A percentile compares a stretch with the other conserved stretches of the same genome.
These are phyloP conservation scores for Ylistrum balloti DNA, from an alignment of 1,140 invertebrate species.

Conservation along the genomic window DNA sequence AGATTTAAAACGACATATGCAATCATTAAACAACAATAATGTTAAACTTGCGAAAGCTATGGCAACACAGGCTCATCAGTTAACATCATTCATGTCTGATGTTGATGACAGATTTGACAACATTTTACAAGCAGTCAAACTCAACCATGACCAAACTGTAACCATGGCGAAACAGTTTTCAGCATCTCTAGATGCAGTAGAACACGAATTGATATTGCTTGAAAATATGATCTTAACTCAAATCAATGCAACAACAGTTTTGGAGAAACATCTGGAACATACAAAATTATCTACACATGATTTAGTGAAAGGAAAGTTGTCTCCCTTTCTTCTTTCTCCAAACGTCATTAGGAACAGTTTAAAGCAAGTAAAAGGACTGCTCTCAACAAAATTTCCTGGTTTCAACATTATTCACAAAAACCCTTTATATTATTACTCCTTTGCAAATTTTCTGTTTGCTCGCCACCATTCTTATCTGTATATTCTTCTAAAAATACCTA, in stretches of 20 bases:
- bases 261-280: constrained; percentile 44
- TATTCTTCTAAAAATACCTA: background rate
- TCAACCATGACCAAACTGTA: constrained; percentile 23
- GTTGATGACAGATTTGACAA: constrained; percentile 50
- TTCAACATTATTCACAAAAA: constrained; percentile 44
- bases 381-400: background rate
- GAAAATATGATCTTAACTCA: background rate
- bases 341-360: background rate
- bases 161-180: background rate
- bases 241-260: no score
- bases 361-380: background rate
- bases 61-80: constrained; percentile 23
- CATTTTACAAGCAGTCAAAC: background rate
- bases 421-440: constrained; percentile 39
- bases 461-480: background rate
- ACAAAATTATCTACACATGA: constrained; percentile 43
- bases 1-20: constrained; percentile 45
- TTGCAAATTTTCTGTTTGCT: constrained; percentile 33
- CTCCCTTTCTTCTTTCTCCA: constrained; percentile 33
- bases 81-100: constrained; percentile 15
- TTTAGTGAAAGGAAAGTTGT: no score
- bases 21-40: constrained; percentile 39
- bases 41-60: no score
- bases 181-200: background rate
- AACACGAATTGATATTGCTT: constrained; percentile 32